Conservation (phyloP, 2,797 vertebrate genomes). For the Scarus forsteni region DNA sequence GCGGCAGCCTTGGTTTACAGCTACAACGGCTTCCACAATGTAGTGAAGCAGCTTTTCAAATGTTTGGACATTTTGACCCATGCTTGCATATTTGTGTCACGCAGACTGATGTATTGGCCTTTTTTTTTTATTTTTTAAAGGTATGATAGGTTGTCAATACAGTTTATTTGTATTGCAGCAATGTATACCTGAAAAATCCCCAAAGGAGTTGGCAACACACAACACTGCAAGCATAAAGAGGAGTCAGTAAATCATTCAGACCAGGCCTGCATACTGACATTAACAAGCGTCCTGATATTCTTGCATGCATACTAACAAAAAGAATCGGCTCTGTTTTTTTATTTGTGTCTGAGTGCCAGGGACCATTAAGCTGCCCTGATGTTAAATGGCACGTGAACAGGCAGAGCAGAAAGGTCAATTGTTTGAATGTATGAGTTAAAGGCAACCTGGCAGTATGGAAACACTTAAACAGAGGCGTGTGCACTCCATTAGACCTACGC, state of each 20-base stretch:
- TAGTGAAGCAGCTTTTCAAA: constrained; percentile 20
- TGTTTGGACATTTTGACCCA: constrained; percentile 20
- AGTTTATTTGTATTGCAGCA: constrained; percentile 42
- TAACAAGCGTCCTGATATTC: constrained; percentile 45
- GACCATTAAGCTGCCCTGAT: constrained; percentile 54
- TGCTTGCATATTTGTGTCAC: constrained; percentile 18
- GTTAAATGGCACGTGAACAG: constrained; percentile 65
- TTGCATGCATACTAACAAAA: constrained; percentile 32
- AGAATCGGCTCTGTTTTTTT: constrained; percentile 49
- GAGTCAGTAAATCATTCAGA: constrained; percentile 62
- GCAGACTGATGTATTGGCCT: constrained; percentile 35
- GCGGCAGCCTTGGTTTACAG: constrained; percentile 47
- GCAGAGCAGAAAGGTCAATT: constrained; percentile 66
- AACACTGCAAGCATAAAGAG: constrained; percentile 30
- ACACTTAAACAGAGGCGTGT: constrained; percentile 66
- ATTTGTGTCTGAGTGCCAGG: constrained; percentile 67
- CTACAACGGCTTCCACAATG: constrained; percentile 13
- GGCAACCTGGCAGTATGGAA: constrained; percentile 68
- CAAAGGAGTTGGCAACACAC: constrained; percentile 59
- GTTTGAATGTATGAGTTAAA: constrained; percentile 59
- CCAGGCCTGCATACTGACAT: constrained; percentile 39
- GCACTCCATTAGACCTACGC: constrained; percentile 43
- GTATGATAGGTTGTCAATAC: constrained; percentile 27
- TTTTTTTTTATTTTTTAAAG: constrained; percentile 29
- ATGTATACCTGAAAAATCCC: constrained; percentile 52